These are phyloP conservation scores for Chrysemys picta DNA, from an alignment of 2,113 vertebrate genomes.

Conservation along the genomic window DNA sequence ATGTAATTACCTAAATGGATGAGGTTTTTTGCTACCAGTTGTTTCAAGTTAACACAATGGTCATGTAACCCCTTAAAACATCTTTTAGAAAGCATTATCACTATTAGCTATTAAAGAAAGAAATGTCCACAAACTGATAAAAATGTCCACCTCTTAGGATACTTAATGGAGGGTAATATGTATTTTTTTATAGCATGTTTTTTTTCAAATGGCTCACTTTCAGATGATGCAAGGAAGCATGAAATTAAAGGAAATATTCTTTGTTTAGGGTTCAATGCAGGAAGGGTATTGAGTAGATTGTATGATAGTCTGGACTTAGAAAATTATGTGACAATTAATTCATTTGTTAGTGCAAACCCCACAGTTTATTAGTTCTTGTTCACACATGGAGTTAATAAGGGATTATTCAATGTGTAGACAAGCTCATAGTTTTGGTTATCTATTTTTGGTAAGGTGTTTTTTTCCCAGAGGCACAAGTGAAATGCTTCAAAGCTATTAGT, in stretches of 20 bases:
- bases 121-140: background rate
- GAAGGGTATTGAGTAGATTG: rapidly evolving
- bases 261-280: background rate
- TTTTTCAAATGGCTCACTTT: background rate
- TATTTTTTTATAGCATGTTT: background rate
- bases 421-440: background rate
- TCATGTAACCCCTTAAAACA: background rate
- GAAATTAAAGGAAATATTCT: background rate
- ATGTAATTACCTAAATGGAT: background rate
- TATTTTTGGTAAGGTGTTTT: background rate
- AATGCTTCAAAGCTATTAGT: background rate
- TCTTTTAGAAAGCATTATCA: background rate
- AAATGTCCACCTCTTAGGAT: background rate
- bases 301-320: background rate
- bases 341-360: background rate
- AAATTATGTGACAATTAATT: background rate
- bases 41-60: background rate
- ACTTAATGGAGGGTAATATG: background rate
- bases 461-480: background rate
- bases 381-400: background rate
- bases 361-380: background rate
- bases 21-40: background rate
- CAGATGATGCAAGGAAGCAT: background rate
- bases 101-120: background rate
- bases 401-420: background rate